Percentiles rank a stretch among this genome's conserved stretches.
Conservation (phyloP, 2,113 vertebrate genomes). For the Setophaga kirtlandii region DNA sequence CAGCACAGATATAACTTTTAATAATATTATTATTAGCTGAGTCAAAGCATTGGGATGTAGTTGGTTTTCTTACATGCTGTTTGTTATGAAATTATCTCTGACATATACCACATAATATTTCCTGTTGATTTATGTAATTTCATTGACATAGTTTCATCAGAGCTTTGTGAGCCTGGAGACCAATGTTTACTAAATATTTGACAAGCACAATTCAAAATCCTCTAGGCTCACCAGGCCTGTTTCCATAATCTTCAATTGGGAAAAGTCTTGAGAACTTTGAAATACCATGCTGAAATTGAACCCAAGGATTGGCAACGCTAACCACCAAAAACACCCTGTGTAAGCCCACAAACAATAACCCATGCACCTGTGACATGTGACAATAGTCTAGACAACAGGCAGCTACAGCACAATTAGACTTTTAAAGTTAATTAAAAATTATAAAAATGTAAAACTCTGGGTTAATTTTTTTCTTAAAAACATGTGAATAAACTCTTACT, state of each 20-base stretch:
- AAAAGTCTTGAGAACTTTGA: conserved; percentile 71
- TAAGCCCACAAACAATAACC: background rate
- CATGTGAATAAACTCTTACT: background rate
- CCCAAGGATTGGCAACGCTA: conserved; percentile 22
- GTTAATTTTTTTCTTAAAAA: background rate
- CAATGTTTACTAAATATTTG: conserved; percentile 72
- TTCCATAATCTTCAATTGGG: conserved; percentile 73
- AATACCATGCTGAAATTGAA: conserved; percentile 65
- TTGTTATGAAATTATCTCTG: conserved; percentile 40
- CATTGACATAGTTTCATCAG: conserved; percentile 67
- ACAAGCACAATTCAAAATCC: conserved; percentile 72
- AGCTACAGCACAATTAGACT: background rate
- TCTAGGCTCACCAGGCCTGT: conserved; percentile 66
- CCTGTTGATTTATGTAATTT: conserved; percentile 75
- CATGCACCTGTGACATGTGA: background rate
- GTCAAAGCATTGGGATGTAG: background rate
- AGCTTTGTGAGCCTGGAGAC: conserved; percentile 72
- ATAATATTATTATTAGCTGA: background rate
- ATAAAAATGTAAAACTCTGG: background rate
- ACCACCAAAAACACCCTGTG: background rate
- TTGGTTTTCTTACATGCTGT: background rate
- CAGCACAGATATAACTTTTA: background rate
- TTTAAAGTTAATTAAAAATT: background rate
- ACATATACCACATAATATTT: conserved; percentile 60
- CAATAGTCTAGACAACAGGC: background rate